A percentile compares a stretch with the other conserved stretches of the same genome.
phyloP scores from a whole-genome alignment of 2,113 vertebrate genomes.

The Chrysochloris asiatica region DNA sequence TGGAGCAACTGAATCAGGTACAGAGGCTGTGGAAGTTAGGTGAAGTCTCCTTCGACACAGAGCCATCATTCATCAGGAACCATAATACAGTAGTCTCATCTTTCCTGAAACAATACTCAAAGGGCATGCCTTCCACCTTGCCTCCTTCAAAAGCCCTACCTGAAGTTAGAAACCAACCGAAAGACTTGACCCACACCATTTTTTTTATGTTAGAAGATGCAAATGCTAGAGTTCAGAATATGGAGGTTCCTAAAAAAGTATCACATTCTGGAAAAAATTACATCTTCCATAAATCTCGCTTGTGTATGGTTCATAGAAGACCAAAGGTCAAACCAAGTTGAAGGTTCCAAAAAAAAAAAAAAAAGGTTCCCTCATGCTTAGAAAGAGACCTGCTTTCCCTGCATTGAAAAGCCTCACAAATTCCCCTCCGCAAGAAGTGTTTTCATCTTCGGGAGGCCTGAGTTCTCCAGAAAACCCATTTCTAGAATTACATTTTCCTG shows the following conservation, averaged over 20 bases:
- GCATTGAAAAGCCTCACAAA: constrained; percentile 10
- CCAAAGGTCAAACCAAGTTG: neutral
- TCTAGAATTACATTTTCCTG: neutral
- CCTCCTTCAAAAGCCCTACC: neutral
- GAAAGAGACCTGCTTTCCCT: neutral
- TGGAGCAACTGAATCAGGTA: neutral
- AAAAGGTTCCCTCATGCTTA: neutral
- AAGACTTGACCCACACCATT: constrained; percentile 32
- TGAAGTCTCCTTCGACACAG: neutral
- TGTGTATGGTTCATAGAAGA: neutral
- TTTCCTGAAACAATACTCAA: neutral
- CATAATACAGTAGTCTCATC: neutral
- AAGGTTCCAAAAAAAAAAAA: neutral
- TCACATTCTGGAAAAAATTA: neutral
- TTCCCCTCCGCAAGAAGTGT: neutral
- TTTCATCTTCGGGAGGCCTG: neutral
- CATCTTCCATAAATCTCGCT: neutral
- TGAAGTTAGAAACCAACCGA: fast-evolving
- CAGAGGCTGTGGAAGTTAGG: neutral
- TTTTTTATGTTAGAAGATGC: neutral
- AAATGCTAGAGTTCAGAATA: neutral
- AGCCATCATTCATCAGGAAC: fast-evolving
- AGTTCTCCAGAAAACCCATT: neutral
- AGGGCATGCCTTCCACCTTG: neutral
- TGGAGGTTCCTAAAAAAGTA: too few species aligned